A percentile compares a stretch with the other conserved stretches of the same genome.
phyloP scores from a whole-genome alignment of 2,113 vertebrate species.

The Balaenoptera acutorostrata region DNA sequence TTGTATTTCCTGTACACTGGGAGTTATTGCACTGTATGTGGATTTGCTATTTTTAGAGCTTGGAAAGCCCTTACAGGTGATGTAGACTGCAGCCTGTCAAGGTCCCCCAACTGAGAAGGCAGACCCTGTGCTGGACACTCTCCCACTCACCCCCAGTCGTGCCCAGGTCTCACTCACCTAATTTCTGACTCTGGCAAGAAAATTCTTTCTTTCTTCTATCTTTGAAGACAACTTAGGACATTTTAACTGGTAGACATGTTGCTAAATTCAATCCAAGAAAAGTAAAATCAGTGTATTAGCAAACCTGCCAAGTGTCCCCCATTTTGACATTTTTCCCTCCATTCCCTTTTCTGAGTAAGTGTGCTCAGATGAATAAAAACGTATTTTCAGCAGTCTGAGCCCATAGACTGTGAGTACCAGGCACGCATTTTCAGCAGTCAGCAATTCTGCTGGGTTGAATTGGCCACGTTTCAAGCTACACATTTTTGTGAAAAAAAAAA shows the following conservation, averaged over 20 bases:
- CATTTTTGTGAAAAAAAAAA: background rate
- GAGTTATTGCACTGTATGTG: no score
- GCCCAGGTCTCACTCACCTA: background rate
- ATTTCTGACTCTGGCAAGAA: background rate
- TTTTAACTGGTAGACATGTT: background rate
- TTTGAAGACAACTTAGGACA: background rate
- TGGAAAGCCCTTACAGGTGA: no score
- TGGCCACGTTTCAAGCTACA: background rate
- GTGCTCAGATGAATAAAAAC: no score
- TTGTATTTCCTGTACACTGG: fast-evolving
- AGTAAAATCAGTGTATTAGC: background rate
- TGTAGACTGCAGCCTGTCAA: background rate
- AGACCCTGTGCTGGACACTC: fast-evolving
- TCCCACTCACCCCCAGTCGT: no score
- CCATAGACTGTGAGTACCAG: fast-evolving
- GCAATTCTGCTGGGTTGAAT: background rate
- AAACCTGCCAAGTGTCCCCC: background rate
- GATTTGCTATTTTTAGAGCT: background rate
- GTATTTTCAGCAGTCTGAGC: background rate
- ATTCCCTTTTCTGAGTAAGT: no score
- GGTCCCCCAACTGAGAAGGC: background rate
- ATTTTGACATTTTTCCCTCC: background rate
- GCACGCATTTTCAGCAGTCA: background rate
- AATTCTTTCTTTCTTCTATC: background rate
- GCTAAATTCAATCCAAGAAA: background rate